Base-by-base conservation (phyloP, 2,113 vertebrate species). In the Rhynchopsitta pachyrhyncha region DNA sequence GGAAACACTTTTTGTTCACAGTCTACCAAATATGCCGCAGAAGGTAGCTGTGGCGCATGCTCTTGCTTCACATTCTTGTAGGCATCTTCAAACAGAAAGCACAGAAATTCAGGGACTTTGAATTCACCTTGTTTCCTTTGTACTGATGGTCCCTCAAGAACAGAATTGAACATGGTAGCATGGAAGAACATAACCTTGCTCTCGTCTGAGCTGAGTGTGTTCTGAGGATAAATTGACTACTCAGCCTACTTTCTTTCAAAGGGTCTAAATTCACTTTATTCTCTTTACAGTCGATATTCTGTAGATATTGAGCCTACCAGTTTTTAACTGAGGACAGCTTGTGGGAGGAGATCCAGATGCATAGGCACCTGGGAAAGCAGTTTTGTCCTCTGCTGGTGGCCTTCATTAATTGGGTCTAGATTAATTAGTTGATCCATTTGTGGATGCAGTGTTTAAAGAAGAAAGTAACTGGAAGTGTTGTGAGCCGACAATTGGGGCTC, bases 361-460 rank as follows among this genome's bases (percentile, higher is more conserved):
- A 83, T 12, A 66, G 76, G 73, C 63, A 73, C 62, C 47, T 57
- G 77, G 64, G 57, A 73, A 75, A 88, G 83, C 66, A 83, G n/a
- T 88, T 83, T 49, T 85, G 27, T 85, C 92, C 57, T 74, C 70
- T 90, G 70, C 52, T 88, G 55, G 60, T 94, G 94, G 95, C 93
- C 87, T 68, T 87, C 80, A 47, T 81, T 90, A 95, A 93, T 97
- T 23, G 24, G 80, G 67, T 91, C n/a, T 44, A 86, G 91, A 96
- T 94, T 95, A 93, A 91, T 94, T 93, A 95, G 84, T 52, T 75
- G 90, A 96, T 66, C 77, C 63, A 55, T 87, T 91, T 62, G 23
- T 84, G 64, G 70, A 95, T 89, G 31, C 35, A 78, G 49, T 79
- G 69, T 90, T 96, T 86, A 67, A 73, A 47, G 35, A 83, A 39